Base-by-base conservation (phyloP, 2,888 invertebrate genomes). In the Nephrotoma flavescens region DNA sequence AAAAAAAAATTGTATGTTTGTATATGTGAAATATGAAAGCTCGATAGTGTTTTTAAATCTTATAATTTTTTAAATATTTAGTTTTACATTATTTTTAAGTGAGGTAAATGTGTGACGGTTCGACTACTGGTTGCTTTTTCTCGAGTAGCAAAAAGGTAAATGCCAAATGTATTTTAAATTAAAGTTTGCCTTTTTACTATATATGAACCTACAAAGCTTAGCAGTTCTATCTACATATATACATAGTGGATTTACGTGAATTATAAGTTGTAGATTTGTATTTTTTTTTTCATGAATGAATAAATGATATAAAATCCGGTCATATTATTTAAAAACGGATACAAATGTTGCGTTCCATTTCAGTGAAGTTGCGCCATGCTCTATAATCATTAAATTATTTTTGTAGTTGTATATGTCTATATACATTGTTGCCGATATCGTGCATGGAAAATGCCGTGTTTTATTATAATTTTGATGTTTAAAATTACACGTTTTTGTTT, bases 111-210 rank as follows among this genome's bases (percentile, higher is more conserved):
- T 95, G 95, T 91, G 95, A 95, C 93, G 94, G 94, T 92, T 94
- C 94, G 92, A 94, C 94, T 91, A 94, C 94, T 90, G 95, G 95
- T 91, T 95, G 95, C 92, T 95, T 95, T 92, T 94, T 91, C 88
- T 91, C 90, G 89, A 91, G 89, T 89, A 91, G 91, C 90, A 88
- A 88, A 87, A 88, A 88, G 88, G 88, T 88, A 88, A 85, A 9
- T 42, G n/a, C 3, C 9, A 84, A 5, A 41, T 15, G 2, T 12
- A 47, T 47, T 47, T 47, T 47, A 11, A 12, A 47, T 11, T n/a
- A 47, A 47, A 31, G 31, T 31, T 31, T 31, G 31, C 31, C 31
- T 31, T 31, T 31, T 2, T 31, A 31, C 31, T 31, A 31, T 31
- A 31, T 31, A 31, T 3, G 31, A 31, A 31, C 31, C 31, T 31